Conservation (phyloP, 2,888 invertebrate genomes). For the Tridacna gigas region DNA sequence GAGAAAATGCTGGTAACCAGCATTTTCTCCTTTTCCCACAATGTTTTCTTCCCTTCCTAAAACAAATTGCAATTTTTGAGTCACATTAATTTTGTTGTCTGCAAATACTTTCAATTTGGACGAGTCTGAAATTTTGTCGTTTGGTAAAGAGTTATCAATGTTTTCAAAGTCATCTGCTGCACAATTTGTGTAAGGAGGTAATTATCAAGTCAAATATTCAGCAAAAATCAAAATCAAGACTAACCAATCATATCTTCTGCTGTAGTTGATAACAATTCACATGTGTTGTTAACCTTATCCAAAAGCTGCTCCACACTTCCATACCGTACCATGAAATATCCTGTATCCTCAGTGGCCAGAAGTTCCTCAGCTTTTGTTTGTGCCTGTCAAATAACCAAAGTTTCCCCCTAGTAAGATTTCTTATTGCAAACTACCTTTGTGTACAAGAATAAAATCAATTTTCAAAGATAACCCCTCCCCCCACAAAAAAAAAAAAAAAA, state of each 20-base stretch:
- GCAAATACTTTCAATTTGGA: not conserved
- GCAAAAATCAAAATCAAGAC: not conserved
- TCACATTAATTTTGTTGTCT: too few relatives aligned
- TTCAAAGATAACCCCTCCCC: too few relatives aligned
- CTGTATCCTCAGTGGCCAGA: constrained; percentile 38
- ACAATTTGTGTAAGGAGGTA: not conserved
- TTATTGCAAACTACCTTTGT: too few relatives aligned
- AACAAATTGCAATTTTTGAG: too few relatives aligned
- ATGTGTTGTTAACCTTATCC: constrained; percentile 67
- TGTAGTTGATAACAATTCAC: constrained; percentile 67
- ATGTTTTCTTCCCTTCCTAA: not conserved
- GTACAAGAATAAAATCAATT: too few relatives aligned
- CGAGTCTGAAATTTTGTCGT: not conserved
- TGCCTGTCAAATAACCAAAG: constrained; percentile 11
- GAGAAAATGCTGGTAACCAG: not conserved
- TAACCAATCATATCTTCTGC: constrained; percentile 72
- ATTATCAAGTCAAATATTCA: not conserved
- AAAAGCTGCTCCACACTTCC: constrained; percentile 69
- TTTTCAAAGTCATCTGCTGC: not conserved
- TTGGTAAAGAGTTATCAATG: not conserved
- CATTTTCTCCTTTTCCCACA: constrained; percentile 1
- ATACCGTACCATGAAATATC: constrained; percentile 64
- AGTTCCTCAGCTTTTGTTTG: not conserved
- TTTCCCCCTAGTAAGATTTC: too few relatives aligned
- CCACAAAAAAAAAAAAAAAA: too few relatives aligned